These are phyloP conservation scores for Phasia obesa DNA, from an alignment of 2,888 invertebrate genomes.

Conservation along the genomic window DNA sequence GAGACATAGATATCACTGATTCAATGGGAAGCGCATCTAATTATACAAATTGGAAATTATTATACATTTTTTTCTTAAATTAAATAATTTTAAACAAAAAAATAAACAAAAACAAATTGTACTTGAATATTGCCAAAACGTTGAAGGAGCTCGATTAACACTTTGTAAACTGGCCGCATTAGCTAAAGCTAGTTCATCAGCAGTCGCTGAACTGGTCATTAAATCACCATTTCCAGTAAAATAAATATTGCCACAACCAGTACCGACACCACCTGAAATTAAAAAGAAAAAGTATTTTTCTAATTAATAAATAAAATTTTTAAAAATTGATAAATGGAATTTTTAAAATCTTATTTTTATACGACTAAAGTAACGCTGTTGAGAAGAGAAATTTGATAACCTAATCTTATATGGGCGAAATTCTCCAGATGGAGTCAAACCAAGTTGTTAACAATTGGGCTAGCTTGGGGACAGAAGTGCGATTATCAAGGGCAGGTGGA, in stretches of 20 bases:
- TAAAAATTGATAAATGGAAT: background rate
- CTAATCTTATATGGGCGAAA: too few relatives aligned
- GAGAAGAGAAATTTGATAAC: too few relatives aligned
- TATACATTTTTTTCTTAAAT: background rate
- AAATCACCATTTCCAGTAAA: conserved; percentile 80
- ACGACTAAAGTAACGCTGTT: too few relatives aligned
- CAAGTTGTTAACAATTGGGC: too few relatives aligned
- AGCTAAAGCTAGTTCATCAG: conserved; percentile 78
- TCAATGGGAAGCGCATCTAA: conserved; percentile 88
- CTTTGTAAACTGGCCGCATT: conserved; percentile 75
- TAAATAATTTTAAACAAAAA: background rate
- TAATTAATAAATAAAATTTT: background rate
- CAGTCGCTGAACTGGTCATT: conserved; percentile 76
- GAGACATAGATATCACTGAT: conserved; percentile 88
- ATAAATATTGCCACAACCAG: conserved; percentile 80
- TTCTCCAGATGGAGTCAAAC: too few relatives aligned
- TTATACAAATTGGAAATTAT: background rate
- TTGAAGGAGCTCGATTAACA: conserved; percentile 78
- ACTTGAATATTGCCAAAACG: conserved; percentile 92
- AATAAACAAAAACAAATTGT: conserved; percentile 75
- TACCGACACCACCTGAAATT: conserved; percentile 76
- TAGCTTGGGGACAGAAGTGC: too few relatives aligned
- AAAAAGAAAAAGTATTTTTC: background rate
- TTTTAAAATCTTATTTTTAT: too few relatives aligned
- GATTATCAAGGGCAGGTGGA: too few relatives aligned